Conservation (phyloP, 2,888 invertebrate genomes). For the Drosophila mettleri region DNA sequence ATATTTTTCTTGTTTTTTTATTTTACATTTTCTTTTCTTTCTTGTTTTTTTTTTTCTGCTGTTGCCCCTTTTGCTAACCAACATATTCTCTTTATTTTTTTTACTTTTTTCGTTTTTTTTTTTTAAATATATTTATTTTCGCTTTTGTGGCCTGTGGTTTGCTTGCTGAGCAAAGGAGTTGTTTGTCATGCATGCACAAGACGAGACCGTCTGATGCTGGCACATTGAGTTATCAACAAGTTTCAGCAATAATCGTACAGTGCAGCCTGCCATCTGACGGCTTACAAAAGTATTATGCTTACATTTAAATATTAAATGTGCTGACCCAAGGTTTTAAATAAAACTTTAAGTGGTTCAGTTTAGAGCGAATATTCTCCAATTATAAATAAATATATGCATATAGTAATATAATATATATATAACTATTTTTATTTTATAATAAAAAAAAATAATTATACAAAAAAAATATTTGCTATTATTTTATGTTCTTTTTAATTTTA, state of each 20-base stretch:
- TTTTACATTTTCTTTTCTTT: background rate
- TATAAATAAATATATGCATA: background rate
- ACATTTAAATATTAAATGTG: slow-evolving; percentile 1
- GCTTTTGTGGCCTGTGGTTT: slow-evolving; percentile 36
- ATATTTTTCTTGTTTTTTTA: slow-evolving; percentile 44
- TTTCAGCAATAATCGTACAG: slow-evolving; percentile 9
- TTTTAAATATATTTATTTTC: background rate
- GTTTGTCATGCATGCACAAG: slow-evolving; percentile 47
- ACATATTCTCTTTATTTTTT: slow-evolving; percentile 47
- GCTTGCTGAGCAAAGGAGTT: slow-evolving; percentile 45
- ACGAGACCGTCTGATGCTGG: slow-evolving; percentile 32
- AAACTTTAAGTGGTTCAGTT: background rate
- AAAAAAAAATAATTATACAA: too few species aligned
- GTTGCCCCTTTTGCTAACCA: slow-evolving; percentile 62
- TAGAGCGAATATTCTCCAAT: background rate
- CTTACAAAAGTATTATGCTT: background rate
- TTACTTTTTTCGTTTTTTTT: background rate
- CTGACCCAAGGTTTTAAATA: background rate
- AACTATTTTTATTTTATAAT: too few species aligned
- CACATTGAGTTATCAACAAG: slow-evolving; percentile 41
- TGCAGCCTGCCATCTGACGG: slow-evolving; percentile 2
- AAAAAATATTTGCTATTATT: too few species aligned
- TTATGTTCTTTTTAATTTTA: too few species aligned
- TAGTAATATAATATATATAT: background rate
- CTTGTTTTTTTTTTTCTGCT: background rate